Evolutionary conservation across 2,113 vertebrate genomes (phyloP), one percentile per base, ranked within the genome.

Genomic region (Lampris incognitus): DNA sequence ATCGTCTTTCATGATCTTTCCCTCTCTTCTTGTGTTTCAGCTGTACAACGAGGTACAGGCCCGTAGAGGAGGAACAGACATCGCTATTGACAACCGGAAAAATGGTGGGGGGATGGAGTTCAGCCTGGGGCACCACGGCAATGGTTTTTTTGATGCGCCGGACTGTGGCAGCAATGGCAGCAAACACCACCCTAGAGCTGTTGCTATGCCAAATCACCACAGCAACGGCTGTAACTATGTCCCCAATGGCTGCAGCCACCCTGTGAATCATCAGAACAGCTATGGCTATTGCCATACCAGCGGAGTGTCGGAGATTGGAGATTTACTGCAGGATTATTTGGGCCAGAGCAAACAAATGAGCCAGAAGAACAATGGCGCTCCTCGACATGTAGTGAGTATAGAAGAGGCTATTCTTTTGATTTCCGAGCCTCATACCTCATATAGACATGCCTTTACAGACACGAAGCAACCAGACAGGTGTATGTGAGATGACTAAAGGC

Each of bases 31-130:
- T 37, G 11, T 78, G 52, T 91, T 90, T 83, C 87, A 99, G 97
- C 94, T 99, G 85, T 99, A 97, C 91, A 96, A 94, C 85, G 97
- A 96, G 85, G 97, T 99, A 80, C 97, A 96, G 90, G 95, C 97
- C 79, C 94, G 97, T 81, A 95, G 97, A 76, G 95, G 96, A 85
- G 94, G 83, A 74, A 95, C 86, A 38, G 93, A 95, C 69, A 87
- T 76, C 1, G 2, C 85, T 13, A 48, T 72, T 40, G 92, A 92
- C 74, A 92, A 91, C 61, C 84, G 78, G 46, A 84, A 88, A 83
- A 92, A 91, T 60, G 91, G 83, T 66, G 81, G 87, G 65, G 72
- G 83, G 41, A 72, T 91, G 56, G 92, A 92, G 63, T 89, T 90
- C 68, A 88, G 92, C 79, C 74, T 90, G 0, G 55, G 58, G 79